These are phyloP conservation scores for Pollicipes pollicipes DNA, from an alignment of 1,140 invertebrate genomes.

Conservation along the genomic window DNA sequence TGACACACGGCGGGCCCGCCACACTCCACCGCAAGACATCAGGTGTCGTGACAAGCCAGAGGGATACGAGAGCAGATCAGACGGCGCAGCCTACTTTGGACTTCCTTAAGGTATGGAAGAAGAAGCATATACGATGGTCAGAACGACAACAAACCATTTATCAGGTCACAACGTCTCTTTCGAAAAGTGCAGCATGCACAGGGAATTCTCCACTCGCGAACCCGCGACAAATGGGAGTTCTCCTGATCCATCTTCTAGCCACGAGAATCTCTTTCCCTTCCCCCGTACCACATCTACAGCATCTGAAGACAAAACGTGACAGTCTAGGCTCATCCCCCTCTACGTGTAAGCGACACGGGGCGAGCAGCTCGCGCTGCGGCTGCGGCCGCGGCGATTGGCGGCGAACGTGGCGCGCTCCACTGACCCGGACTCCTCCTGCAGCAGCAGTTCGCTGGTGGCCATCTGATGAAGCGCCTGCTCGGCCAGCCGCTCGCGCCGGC, in stretches of 20 bases:
- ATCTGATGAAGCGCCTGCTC: not conserved
- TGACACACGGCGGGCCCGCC: conserved; percentile 7
- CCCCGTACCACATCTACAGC: too few species aligned
- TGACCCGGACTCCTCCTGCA: not conserved
- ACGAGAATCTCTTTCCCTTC: too few species aligned
- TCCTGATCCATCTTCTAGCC: too few species aligned
- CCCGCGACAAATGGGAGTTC: too few species aligned
- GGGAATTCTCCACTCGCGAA: too few species aligned
- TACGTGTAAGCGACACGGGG: too few species aligned
- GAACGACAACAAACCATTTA: not conserved
- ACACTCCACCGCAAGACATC: conserved; percentile 11
- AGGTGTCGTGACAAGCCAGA: conserved; percentile 8
- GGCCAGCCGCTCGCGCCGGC: not conserved
- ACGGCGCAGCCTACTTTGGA: not conserved
- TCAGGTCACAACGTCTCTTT: too few species aligned
- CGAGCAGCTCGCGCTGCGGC: too few species aligned
- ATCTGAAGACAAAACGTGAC: too few species aligned
- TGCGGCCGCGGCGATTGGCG: too few species aligned
- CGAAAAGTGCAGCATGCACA: too few species aligned
- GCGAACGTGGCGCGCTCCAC: not conserved
- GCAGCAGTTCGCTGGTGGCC: conserved; percentile 3
- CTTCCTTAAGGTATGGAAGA: not conserved
- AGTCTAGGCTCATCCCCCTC: too few species aligned
- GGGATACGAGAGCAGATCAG: conserved; percentile 11
- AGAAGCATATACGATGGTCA: not conserved